Base-by-base conservation (phyloP, 2,113 vertebrate species). In the Zootoca vivipara region DNA sequence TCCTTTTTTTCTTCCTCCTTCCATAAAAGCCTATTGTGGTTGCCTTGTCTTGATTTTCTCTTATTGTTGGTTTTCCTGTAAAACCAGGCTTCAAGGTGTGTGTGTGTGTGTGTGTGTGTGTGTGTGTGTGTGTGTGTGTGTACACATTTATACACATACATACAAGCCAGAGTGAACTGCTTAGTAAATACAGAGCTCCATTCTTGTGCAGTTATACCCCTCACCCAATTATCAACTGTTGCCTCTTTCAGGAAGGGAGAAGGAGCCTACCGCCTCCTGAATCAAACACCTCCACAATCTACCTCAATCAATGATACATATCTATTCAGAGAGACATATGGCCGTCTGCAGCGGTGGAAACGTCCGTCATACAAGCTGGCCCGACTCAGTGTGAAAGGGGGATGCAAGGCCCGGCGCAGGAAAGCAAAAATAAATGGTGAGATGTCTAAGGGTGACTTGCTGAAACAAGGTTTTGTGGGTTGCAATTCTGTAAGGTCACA, bases 311-410 rank as follows among this genome's bases (percentile, higher is more conserved):
- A 90, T 5, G 98, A 98, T 81, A 98, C 98, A 93, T 99, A 99
- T 78, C 94, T 97, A 10, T 96, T 99, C 75, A 97, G 98, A 80
- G 98, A 99, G 94, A 96, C 98, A 2, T 98, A 97, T 75, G 96
- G 97, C 6, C 97, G 98, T 18, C 96, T 98, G 28, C 98, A 97
- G 93, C 91, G 89, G 46, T 85, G 87, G 86, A 74, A 46, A 52
- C 86, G 70, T 0, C 16, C 85, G 1, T 7, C 80, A 1, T 40
- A 83, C 70, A 92, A 87, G 24, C 86, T 82, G 79, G 84, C 40
- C 24, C 87, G 77, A 26, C 91, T 79, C 33, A 84, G 62, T 8
- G 42, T 35, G 74, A 46, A 65, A 77, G 69, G 10, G 24, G n/a
- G 74, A 74, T 88, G 24, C 52, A 90, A 69, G 65, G 24, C 85